Base-by-base conservation (phyloP, 2,888 invertebrate species). In the Dasysyrphus albostriatus region DNA sequence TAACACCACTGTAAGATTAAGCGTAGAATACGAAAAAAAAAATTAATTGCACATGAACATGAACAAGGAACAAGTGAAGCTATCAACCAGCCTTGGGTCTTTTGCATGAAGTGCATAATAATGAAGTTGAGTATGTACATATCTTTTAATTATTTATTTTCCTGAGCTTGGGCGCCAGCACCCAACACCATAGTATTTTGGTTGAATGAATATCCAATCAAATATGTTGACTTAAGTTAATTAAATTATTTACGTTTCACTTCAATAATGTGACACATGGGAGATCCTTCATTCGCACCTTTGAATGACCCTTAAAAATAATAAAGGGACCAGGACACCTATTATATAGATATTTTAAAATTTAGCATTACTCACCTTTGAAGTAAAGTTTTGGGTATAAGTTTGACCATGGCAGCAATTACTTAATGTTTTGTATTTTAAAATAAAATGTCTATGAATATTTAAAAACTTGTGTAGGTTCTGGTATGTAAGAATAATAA, bases 141-240 rank as follows among this genome's bases (percentile, higher is more conserved):
- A 59, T 12, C 29, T 58, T 80, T 67, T 59, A 67, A 74, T 73
- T 80, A 80, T 74, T 59, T 80, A 24, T 34, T 19, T 24, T 16
- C 16, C 47, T 19, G 8, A 19, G 32, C 47, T 47, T 37, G n/a
- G n/a, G 34, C 59, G 16, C 59, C 59, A 39, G 39, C 39, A 8
- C 29, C 29, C 47, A n/a, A 10, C 10, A 24, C 1, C 37, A n/a
- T n/a, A 10, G 8, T 29, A n/a, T 42, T 24, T 9, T 24, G 54
- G 58, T 54, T 29, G 79, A 67, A 75, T 74, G 74, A 44, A 79
- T 79, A 83, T 83, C 79, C 74, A 79, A 79, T 79, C 79, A 83
- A 75, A 79, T 79, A 74, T 69, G 61, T 74, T 83, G 83, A 83
- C 83, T 79, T 59, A 51, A 79, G 74, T 83, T 83, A 69, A 83